Base-by-base conservation (phyloP, 2,797 vertebrate species). In the Gorsachius magnificus region DNA sequence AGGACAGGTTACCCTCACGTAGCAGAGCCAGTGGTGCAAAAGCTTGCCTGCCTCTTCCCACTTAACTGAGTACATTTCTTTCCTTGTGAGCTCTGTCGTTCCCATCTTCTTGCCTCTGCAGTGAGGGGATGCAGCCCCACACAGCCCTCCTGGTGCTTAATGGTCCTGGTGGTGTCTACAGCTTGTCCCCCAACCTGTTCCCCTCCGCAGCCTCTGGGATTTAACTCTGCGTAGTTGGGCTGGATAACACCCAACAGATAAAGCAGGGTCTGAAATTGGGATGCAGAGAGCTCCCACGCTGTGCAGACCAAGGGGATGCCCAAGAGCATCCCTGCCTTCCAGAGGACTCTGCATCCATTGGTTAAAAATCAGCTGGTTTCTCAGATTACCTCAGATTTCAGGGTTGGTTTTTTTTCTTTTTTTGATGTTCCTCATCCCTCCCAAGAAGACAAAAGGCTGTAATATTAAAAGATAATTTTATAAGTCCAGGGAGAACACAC, bases 381-480 rank as follows among this genome's bases (percentile, higher is more conserved):
- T 86, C 14, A 24, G 12, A 61, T 81, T 79, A 46, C n/a, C 24
- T 90, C 54, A 76, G 9, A 61, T 65, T 53, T 46, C 35, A 43
- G 41, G 41, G 41, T 43, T 80, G 11, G 12, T 36, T 7, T 6
- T 31, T 22, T 8, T 18, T 21, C 2, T 53, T 82, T 64, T 85
- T 58, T 21, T 11, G 2, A 51, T 65, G 6, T 41, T 89, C 12
- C 13, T 80, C 3, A 11, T 70, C 41, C 36, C 22, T 83, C 43
- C 12, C 25, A 91, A 85, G 75, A n/a, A 77, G 45, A 65, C 43
- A 87, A 43, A 86, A 91, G 28, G 13, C n/a, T 83, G 11, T 79
- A 90, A 61, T 86, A 93, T 38, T 92, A 58, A 53, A 87, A 93
- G 22, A 22, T 61, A 78, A 64, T 76, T 87, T 64, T 71, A 4